A percentile compares a stretch with the other conserved stretches of the same genome.
Evolutionary conservation across 1,140 invertebrate genomes (phyloP).

Genomic region (Temnothorax curvispinosus): DNA sequence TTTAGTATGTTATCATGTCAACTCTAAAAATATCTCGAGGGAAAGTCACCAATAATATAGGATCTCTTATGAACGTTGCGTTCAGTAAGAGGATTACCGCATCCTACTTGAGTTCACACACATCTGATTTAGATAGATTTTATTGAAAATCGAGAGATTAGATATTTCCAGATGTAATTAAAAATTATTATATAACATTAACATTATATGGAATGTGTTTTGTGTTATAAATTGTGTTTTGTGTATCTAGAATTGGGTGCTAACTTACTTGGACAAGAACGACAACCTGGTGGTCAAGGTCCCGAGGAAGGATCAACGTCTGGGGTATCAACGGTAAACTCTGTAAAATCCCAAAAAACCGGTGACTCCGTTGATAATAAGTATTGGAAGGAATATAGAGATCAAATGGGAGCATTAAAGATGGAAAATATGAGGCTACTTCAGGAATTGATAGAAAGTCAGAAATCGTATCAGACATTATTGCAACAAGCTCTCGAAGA

Average conservation of each 20-base stretch:
- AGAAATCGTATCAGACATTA: constrained; percentile 90
- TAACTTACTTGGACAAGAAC: constrained; percentile 91
- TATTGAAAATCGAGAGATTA: constrained; percentile 6
- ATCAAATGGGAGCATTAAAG: constrained; percentile 85
- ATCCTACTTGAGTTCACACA: constrained; percentile 18
- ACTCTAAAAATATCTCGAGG: constrained; percentile 73
- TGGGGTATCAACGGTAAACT: constrained; percentile 90
- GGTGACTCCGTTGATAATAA: constrained; percentile 84
- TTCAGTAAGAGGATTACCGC: constrained; percentile 57
- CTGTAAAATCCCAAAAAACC: constrained; percentile 88
- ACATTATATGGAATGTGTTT: constrained; percentile 33
- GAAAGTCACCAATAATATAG: constrained; percentile 70
- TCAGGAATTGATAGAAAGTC: constrained; percentile 89
- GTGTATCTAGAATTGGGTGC: constrained; percentile 90
- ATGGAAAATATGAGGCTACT: constrained; percentile 87
- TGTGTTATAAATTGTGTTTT: constrained; percentile 74
- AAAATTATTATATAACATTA: background rate
- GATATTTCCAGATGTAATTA: background rate
- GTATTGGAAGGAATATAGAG: constrained; percentile 85
- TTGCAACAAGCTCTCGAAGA: constrained; percentile 91
- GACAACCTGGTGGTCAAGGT: constrained; percentile 84
- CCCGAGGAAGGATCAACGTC: constrained; percentile 88
- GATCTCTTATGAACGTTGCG: constrained; percentile 44
- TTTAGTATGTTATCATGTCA: constrained; percentile 70
- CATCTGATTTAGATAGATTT: constrained; percentile 24